These are phyloP conservation scores for Colistium nudipinnis DNA, from an alignment of 2,113 vertebrate species.

Conservation along the genomic window DNA sequence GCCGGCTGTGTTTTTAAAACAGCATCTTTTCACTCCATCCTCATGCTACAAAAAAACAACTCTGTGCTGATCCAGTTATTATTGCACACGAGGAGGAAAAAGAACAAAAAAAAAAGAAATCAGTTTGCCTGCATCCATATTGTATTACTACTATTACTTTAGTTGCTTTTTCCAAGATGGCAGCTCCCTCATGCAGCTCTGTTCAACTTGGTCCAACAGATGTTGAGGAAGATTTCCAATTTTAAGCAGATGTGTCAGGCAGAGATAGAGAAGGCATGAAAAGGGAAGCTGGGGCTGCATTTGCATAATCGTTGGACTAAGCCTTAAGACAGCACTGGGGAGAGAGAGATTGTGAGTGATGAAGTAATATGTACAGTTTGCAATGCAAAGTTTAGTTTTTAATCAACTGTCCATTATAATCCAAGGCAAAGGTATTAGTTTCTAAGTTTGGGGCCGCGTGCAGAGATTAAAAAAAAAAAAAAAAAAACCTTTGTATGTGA, in stretches of 20 bases:
- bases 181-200: conserved; percentile 68
- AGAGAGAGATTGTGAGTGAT: conserved; percentile 53
- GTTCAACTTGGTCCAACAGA: conserved; percentile 63
- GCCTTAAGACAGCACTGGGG: conserved; percentile 63
- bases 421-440: conserved; percentile 60
- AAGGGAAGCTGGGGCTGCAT: conserved; percentile 48
- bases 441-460: conserved; percentile 46
- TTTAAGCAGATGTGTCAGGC: conserved; percentile 57
- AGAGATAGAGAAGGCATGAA: conserved; percentile 50
- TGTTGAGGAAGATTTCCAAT: conserved; percentile 63
- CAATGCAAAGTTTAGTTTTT: conserved; percentile 74
- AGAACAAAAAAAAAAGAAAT: not conserved
- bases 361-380: conserved; percentile 74
- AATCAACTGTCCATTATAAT: conserved; percentile 66
- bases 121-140: conserved; percentile 28
- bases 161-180: conserved; percentile 62
- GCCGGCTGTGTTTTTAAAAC: conserved; percentile 56
- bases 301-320: conserved; percentile 70
- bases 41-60: conserved; percentile 32
- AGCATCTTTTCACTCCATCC: conserved; percentile 55
- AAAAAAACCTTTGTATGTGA: conserved; percentile 67
- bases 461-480: conserved; percentile 54
- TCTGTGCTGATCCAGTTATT: conserved; percentile 52
- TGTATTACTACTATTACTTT: conserved; percentile 31
- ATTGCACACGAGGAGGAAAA: conserved; percentile 16